phyloP scores from a whole-genome alignment of 1,140 invertebrate species.

The Stegodyphus mimosarum region DNA sequence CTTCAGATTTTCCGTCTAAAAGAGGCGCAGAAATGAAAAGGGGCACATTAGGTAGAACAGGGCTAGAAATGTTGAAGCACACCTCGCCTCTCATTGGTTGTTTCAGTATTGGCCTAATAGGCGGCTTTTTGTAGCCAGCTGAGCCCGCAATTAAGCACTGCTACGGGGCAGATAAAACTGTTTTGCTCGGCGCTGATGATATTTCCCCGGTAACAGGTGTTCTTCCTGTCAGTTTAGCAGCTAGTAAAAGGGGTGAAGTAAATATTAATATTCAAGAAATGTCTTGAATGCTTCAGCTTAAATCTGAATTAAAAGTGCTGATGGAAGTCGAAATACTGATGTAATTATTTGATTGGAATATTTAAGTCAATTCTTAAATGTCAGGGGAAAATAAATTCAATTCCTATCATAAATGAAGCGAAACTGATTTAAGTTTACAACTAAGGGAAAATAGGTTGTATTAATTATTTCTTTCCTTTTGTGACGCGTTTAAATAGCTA shows the following conservation, averaged over 20 bases:
- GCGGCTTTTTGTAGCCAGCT: slow-evolving; percentile 33
- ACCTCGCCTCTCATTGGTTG: slow-evolving; percentile 15
- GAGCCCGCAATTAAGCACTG: slow-evolving; percentile 35
- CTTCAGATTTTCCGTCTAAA: slow-evolving; percentile 2
- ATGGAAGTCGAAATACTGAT: no score
- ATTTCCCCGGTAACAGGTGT: slow-evolving; percentile 28
- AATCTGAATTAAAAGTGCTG: no score
- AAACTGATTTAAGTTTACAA: no score
- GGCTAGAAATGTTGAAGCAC: background rate
- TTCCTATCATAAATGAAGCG: no score
- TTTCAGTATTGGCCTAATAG: slow-evolving; percentile 11
- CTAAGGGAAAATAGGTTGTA: no score
- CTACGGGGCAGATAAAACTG: slow-evolving; percentile 27
- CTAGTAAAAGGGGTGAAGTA: slow-evolving; percentile 5
- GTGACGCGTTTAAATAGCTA: no score
- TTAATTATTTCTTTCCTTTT: no score
- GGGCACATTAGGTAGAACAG: slow-evolving; percentile 2
- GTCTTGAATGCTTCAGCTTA: no score
- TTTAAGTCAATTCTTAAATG: no score
- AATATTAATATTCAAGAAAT: slow-evolving; percentile 18
- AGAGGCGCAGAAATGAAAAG: background rate
- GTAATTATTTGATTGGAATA: no score
- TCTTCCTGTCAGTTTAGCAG: slow-evolving; percentile 16
- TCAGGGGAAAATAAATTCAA: no score
- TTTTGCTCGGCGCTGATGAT: slow-evolving; percentile 16